Evolutionary conservation across 1,140 invertebrate species (phyloP), one percentile per base, ranked within the genome.

Genomic region (Cydia splendana): DNA sequence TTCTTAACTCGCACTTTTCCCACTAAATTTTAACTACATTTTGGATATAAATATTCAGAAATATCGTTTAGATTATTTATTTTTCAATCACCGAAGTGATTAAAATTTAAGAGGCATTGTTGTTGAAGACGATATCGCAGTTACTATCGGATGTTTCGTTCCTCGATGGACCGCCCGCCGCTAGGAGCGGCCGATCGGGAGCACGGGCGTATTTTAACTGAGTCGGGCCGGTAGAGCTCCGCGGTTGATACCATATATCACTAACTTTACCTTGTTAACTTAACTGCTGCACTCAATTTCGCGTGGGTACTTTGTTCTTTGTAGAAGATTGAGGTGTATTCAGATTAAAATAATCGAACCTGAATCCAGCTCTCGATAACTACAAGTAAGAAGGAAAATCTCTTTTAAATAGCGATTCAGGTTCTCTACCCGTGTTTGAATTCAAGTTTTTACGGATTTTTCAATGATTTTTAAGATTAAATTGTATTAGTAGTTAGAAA

Each of bases 191-290:
- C 81, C 83, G 83, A 73, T 79, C 82, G 77, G 67, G 74, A 81
- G 74, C 82, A 82, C 84, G 79, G 81, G 79, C 85, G 83, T 80
- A 74, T 80, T 78, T 75, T 77, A 79, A 90, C 88, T 90, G 85
- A 85, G 78, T 69, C 75, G 79, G 78, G 73, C 76, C 79, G n/a
- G 71, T 51, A 84, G 84, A 87, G 88, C 86, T 85, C 78, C 81
- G 75, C 75, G 6, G 57, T 38, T 71, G 67, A 71, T 71, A 71
- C 67, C 67, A 71, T 71, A 71, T 71, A 71, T 71, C 67, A 71
- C 67, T 38, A 71, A 38, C 67, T 71, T 38, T 71, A 42, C 67
- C 67, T 71, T 30, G 65, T 67, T 71, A 71, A 38, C 15, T 71
- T 62, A 62, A 62, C 57, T 62, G 57, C 57, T 62, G 20, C 57